These are phyloP conservation scores for Eulemur macaco DNA, from an alignment of 2,113 vertebrate genomes.

Conservation along the genomic window DNA sequence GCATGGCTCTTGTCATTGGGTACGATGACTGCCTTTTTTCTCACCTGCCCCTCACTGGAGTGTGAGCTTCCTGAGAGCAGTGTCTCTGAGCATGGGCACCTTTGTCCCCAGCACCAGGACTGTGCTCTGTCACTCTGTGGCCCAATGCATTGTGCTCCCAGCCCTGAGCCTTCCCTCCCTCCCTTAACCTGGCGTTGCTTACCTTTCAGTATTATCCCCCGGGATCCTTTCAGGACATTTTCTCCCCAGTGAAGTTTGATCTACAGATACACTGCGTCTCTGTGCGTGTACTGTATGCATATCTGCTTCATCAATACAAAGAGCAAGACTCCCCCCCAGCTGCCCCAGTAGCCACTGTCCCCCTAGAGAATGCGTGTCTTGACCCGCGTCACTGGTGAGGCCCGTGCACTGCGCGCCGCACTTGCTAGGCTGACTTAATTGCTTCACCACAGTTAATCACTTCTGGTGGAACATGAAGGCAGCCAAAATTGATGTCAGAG, in stretches of 20 bases:
- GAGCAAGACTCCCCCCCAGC: background rate
- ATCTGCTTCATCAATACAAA: background rate
- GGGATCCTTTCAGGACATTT: background rate
- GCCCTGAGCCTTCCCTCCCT: background rate
- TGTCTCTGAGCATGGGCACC: background rate
- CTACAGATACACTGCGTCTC: too few relatives aligned
- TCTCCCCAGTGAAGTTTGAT: background rate
- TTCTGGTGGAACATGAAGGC: background rate
- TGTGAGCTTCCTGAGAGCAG: background rate
- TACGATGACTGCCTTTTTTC: background rate
- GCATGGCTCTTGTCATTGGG: background rate
- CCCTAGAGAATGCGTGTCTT: background rate
- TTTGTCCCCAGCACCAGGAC: background rate
- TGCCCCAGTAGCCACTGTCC: background rate
- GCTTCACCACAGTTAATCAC: background rate
- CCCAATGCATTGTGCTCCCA: background rate
- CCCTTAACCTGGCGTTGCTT: background rate
- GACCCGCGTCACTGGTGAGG: background rate
- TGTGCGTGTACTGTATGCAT: accelerated
- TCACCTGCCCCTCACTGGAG: background rate
- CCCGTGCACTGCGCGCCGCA: accelerated
- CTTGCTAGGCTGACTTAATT: background rate
- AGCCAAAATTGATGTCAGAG: background rate
- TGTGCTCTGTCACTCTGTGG: background rate
- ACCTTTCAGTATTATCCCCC: background rate